Base-by-base conservation (phyloP, 92 coral and sea anemone genomes). In the Palythoa grandis region DNA sequence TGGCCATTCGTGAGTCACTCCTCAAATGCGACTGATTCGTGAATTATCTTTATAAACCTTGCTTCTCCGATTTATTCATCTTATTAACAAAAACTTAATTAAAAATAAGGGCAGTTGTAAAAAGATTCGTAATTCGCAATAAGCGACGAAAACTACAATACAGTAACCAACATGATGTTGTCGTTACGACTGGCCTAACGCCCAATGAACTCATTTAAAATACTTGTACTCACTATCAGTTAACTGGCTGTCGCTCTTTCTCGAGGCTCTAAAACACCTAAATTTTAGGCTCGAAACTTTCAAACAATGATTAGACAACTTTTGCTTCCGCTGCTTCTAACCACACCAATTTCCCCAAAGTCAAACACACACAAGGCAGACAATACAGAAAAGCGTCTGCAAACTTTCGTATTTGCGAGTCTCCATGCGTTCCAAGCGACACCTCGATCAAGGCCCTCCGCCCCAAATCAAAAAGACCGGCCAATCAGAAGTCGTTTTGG, bases 401-500 rank as follows among this genome's bases (percentile, higher is more conserved):
- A 65, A 66, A 5, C 39, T 47, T 13, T 40, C 69, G 53, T 40
- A 70, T 69, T 82, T 90, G 87, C 65, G 15, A 86, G 72, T 82
- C 58, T 65, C 79, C 77, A 63, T 43, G 89, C 89, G 82, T 76
- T 82, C 88, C 92, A 82, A 82, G 92, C 84, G 92, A 90, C 75
- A 75, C 79, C 84, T 79, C 58, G 78, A 74, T 83, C 82, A 65
- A 24, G 77, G 80, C 65, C 87, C 92, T 85, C 92, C 92, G 88
- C 92, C 92, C 92, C 76, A 40, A 74, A 70, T 76, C 80, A 87
- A 86, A 84, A 52, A n/a, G 60, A 66, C 14, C n/a, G 72, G 82
- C 98, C 98, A 92, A 94, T 92, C 91, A 94, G 11, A 85, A 66
- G 19, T 15, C 83, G 86, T 70, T 84, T 92, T 75, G 60, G 74